Evolutionary conservation across 1,140 invertebrate genomes (phyloP), one percentile per base, ranked within the genome.

Genomic region (Apis cerana): DNA sequence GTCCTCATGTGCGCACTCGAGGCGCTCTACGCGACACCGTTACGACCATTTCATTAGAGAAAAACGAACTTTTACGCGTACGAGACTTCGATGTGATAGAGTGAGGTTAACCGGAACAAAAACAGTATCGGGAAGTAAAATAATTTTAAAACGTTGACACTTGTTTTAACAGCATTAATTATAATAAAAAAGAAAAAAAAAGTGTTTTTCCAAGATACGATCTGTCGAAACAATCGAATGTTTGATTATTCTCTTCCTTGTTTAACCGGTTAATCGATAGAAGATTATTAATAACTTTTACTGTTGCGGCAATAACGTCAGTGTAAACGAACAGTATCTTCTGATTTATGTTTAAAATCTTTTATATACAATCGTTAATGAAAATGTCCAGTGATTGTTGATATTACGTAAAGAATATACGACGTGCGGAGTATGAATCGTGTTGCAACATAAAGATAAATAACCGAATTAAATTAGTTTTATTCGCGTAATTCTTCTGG

Each of bases 1-100:
- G 89, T 89, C 87, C 80, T 85, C 77, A 61, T 69, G 88, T 56
- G 76, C 76, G 70, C 77, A 82, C 56, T 70, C 61, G 33, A 56
- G 84, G 33, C 83, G 81, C 67, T 85, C 75, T 19, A 59, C 77
- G 52, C 54, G 62, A n/a, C 75, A 59, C 64, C 43, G 79, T 52
- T 52, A 62, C 43, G 54, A 62, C 50, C 4, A 17, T 71, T 74
- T 80, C 69, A 71, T 59, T 70, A 70, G 50, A 54, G 56, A 48
- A 50, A 71, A 67, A 64, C 50, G 50, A 72, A 84, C 80, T 68
- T 84, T 23, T 2, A 2, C n/a, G 11, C 33, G 17, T 75, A 23
- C 10, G 21, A 15, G 9, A 1, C 9, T 33, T 75, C 15, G 8
- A 19, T 19, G 54, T 50, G 52, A 43, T 48, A 2, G 1, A 19